Evolutionary conservation across 2,888 invertebrate genomes (phyloP), one percentile per base, ranked within the genome.

Genomic region (Pristionchus japonicus): DNA sequence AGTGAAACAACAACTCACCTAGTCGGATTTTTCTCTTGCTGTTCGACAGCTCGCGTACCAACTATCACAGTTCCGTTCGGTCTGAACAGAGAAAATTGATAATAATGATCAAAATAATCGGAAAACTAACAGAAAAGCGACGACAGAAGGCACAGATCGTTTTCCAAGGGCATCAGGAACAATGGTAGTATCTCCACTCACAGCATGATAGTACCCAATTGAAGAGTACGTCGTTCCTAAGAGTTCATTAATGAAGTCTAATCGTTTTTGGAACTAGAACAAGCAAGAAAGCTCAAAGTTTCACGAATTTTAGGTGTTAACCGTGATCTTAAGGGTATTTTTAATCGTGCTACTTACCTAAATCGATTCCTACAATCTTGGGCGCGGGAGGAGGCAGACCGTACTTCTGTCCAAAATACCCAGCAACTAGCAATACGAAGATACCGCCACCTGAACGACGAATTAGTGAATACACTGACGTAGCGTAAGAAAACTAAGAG

Each of bases 221-320:
- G 94, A 94, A 11, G 95, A 95, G 91, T 94, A 95, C 4, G 95
- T 95, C 3, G 95, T 95, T 11, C 95, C 95, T 88, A 95, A 91
- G 17, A 27, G 13, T 23, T n/a, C n/a, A n/a, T n/a, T n/a, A n/a
- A n/a, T n/a, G n/a, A n/a, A n/a, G n/a, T n/a, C n/a, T n/a, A n/a
- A n/a, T n/a, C n/a, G n/a, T n/a, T n/a, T n/a, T n/a, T n/a, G n/a
- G n/a, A n/a, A n/a, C n/a, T n/a, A n/a, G n/a, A n/a, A n/a, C n/a
- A n/a, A n/a, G n/a, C n/a, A n/a, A n/a, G n/a, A n/a, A n/a, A n/a
- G n/a, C n/a, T n/a, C n/a, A n/a, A n/a, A n/a, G n/a, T n/a, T n/a
- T n/a, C n/a, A n/a, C n/a, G n/a, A n/a, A n/a, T n/a, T n/a, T n/a
- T n/a, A n/a, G n/a, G n/a, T n/a, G n/a, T n/a, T n/a, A n/a, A n/a